Evolutionary conservation across 1,140 invertebrate genomes (phyloP), one percentile per base, ranked within the genome.

Genomic region (Spodoptera litura): DNA sequence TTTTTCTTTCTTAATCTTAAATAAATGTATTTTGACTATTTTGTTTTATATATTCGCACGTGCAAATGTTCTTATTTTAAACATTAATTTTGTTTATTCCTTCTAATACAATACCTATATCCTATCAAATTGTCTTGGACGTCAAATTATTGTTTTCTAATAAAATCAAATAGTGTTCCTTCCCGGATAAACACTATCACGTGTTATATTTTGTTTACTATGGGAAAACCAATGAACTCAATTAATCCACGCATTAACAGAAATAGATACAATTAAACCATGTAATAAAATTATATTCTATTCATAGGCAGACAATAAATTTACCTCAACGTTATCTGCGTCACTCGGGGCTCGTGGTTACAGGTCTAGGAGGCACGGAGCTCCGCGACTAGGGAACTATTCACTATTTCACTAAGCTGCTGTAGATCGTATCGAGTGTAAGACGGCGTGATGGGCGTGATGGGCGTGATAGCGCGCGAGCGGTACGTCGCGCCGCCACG

Each of bases 301-400:
- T 66, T 66, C 12, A 66, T 66, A 66, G 4, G 38, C 27, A 35
- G 11, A 66, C 38, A 64, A 44, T 25, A 66, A 66, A 66, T 66
- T 66, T 66, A 66, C 62, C 62, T 66, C 15, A 66, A 66, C 38
- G 38, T 44, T 49, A 6, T 11, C n/a, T 25, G 4, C 8, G 35
- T 44, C 25, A 2, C 12, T 27, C 13, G 3, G 12, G 25, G 10
- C 58, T 61, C n/a, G 20, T 61, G 11, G 11, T 6, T 59, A 2
- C 25, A 25, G 13, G 53, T 3, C 15, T 25, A 20, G 25, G 5
- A n/a, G 8, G 55, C n/a, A 56, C 55, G 55, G n/a, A 10, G 2
- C 38, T 0, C 9, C 38, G 38, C 9, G 38, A 44, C 38, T 56
- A 56, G 55, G 8, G 55, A 56, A 25, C 15, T 56, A 5, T 56